Base-by-base conservation (phyloP, 1,140 invertebrate species). In the Venustaconcha ellipsiformis region DNA sequence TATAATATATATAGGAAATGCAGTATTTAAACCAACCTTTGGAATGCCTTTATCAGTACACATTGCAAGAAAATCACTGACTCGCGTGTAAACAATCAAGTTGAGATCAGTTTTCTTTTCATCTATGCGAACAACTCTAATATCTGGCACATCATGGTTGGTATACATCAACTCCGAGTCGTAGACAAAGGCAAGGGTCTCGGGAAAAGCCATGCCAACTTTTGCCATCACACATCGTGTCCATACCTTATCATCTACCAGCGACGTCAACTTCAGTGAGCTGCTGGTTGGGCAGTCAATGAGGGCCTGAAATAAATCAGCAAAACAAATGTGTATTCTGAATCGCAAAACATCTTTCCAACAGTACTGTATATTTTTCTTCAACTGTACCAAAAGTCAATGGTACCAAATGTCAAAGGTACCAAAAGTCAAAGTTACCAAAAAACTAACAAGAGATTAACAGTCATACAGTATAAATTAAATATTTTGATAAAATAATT, bases 251-350 rank as follows among this genome's bases (percentile, higher is more conserved):
- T 85, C 79, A 30, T 85, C 83, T 2, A 81, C 77, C 13, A 73
- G 26, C 30, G 73, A 69, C 48, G 66, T 77, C 26, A 85, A 59
- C 17, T 78, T 68, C n/a, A 80, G 14, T 0, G 83, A 83, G 56
- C 79, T 80, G 23, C 78, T 80, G 76, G 81, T 81, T 2, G 83
- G 83, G 48, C 78, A 79, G 18, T 85, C 83, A 18, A 85, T 62
- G 55, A 48, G 37, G 11, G 37, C 37, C 37, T 48, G 37, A 48
- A 48, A 48, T 48, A 48, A 48, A 48, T 48, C 0, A 48, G 11
- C 4, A 6, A 48, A 48, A 5, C 0, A 48, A 48, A 8, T 4
- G 4, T 0, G 37, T 48, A 48, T 48, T 11, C 37, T 11, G 11
- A 48, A 48, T 48, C 37, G 37, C 37, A 48, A 48, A 48, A 48